These are phyloP conservation scores for Protaetia brevitarsis DNA, from an alignment of 1,140 invertebrate species.

Conservation along the genomic window DNA sequence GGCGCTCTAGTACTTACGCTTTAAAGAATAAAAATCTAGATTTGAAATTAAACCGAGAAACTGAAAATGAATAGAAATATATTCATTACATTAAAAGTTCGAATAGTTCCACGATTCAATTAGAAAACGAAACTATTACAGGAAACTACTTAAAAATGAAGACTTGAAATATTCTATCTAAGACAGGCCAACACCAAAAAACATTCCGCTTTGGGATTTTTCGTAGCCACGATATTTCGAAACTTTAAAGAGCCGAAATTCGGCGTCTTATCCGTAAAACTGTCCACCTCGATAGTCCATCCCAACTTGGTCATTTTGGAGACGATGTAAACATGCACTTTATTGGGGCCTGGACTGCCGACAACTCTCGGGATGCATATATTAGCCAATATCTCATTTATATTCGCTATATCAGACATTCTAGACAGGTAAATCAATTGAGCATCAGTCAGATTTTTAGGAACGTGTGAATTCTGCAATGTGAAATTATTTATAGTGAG, in stretches of 20 bases:
- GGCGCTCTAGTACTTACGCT: too few relatives aligned
- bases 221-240: constrained; percentile 80
- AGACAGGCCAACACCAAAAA: constrained; percentile 88
- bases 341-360: constrained; percentile 63
- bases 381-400: constrained; percentile 63
- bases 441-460: neutral
- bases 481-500: neutral
- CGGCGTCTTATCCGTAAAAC: constrained; percentile 68
- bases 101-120: too few relatives aligned
- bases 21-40: too few relatives aligned
- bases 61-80: too few relatives aligned
- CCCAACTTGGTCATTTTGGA: constrained; percentile 61
- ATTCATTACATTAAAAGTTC: too few relatives aligned
- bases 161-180: constrained; percentile 82
- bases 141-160: constrained; percentile 72
- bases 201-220: constrained; percentile 76
- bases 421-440: neutral
- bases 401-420: constrained; percentile 59
- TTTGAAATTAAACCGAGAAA: too few relatives aligned
- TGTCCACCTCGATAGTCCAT: constrained; percentile 76
- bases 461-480: neutral
- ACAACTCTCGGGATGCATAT: constrained; percentile 75
- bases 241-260: constrained; percentile 71
- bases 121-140: too few relatives aligned
- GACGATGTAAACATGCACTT: constrained; percentile 71